phyloP scores from a whole-genome alignment of 2,113 vertebrate species.

The Dissostichus mawsoni region DNA sequence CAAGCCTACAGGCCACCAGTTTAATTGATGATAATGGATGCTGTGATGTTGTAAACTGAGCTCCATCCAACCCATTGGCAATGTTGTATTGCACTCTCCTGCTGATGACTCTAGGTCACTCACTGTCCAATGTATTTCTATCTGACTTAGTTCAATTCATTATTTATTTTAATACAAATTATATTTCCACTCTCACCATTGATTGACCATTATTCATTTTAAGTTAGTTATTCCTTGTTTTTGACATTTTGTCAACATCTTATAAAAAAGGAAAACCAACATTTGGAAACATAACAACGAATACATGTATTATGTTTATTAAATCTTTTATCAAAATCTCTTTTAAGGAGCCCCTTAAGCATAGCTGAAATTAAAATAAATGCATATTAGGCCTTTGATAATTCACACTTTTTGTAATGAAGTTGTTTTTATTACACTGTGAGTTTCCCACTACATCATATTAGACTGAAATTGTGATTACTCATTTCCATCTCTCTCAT shows the following conservation, averaged over 20 bases:
- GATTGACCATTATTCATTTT: too few species aligned
- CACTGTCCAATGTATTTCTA: not conserved
- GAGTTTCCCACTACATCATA: not conserved
- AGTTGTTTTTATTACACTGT: not conserved
- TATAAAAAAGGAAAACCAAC: too few species aligned
- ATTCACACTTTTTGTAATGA: too few species aligned
- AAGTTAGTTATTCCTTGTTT: not conserved
- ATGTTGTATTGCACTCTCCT: not conserved
- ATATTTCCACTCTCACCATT: too few species aligned
- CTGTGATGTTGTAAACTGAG: constrained; percentile 41
- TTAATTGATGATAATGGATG: constrained; percentile 57
- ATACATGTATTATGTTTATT: too few species aligned
- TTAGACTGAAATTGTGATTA: too few species aligned
- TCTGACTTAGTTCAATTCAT: not conserved
- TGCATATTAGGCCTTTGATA: too few species aligned
- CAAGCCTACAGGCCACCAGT: not conserved
- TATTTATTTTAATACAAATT: too few species aligned
- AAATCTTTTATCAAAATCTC: too few species aligned
- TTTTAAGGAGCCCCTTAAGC: too few species aligned
- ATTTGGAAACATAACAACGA: too few species aligned
- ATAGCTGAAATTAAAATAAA: too few species aligned
- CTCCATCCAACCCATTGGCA: constrained; percentile 17
- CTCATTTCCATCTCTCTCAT: not conserved
- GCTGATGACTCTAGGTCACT: not conserved
- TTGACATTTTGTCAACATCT: not conserved